Evolutionary conservation across 1,140 invertebrate genomes (phyloP), one percentile per base, ranked within the genome.

Genomic region (Pinna nobilis): DNA sequence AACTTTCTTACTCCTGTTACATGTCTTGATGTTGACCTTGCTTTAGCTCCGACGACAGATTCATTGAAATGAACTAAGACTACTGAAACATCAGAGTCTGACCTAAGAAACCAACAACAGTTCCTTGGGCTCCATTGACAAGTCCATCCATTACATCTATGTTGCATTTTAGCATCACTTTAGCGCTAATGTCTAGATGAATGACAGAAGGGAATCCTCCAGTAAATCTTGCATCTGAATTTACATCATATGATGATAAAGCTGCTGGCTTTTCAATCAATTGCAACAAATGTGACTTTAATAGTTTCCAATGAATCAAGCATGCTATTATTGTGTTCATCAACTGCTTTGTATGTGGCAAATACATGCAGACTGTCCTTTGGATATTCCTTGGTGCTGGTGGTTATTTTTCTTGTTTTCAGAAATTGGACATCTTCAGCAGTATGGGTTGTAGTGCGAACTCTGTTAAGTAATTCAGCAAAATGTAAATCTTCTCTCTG

Each of bases 141-240:
- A 73, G 49, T n/a, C 70, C 70, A 74, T 70, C 70, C 35, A 53
- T 50, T 28, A 77, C 59, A 77, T 74, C 76, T 66, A 70, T 35
- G 49, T 77, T 77, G 50, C 57, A 70, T 35, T 66, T 61, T 11
- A 77, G 50, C 70, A 77, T 77, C 11, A 74, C 63, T 53, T 64
- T 73, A 15, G 66, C 70, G 63, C 55, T 53, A 37, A 51, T 25
- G 53, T 30, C 51, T 5, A 71, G 28, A 39, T 2, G 23, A 4
- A 76, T 6, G 25, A n/a, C 13, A 23, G 15, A n/a, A 15, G 53
- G 33, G 5, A 67, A 44, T 1, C 68, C 68, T 67, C 68, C 68
- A 25, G 68, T 59, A 70, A 61, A 71, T 41, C 47, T 64, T 25
- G 55, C 61, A 69, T 57, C 51, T n/a, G 39, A 30, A 23, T 28